These are phyloP conservation scores for Protobothrops mucrosquamatus DNA, from an alignment of 2,113 vertebrate genomes.

Conservation along the genomic window DNA sequence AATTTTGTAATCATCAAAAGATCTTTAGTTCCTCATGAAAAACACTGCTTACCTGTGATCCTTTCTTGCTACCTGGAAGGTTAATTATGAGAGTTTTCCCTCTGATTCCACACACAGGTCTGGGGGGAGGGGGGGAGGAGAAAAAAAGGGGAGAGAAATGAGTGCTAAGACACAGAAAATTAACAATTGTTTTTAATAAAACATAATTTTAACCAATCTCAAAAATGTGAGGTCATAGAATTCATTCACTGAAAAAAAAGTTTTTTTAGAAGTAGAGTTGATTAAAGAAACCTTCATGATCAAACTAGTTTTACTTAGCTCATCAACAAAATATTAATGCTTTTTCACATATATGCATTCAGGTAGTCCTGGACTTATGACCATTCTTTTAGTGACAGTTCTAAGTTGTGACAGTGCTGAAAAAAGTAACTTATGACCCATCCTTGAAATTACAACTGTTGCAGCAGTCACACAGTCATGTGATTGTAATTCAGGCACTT, in stretches of 20 bases:
- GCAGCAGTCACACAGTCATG: not conserved
- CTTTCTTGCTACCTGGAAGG: constrained; percentile 99
- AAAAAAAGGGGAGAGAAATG: constrained; percentile 57
- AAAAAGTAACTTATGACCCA: not conserved
- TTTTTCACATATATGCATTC: not conserved
- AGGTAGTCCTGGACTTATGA: not conserved
- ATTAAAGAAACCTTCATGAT: not conserved
- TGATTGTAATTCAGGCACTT: not conserved
- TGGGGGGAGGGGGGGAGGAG: constrained; percentile 66
- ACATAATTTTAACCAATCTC: not conserved
- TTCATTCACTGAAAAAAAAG: not conserved
- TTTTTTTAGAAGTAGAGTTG: not conserved
- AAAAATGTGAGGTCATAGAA: not conserved
- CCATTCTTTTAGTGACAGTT: not conserved
- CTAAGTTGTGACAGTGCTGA: not conserved
- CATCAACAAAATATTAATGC: not conserved
- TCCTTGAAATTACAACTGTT: not conserved
- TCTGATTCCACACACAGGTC: constrained; percentile 97
- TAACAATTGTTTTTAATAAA: not conserved
- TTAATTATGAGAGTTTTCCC: constrained; percentile 99
- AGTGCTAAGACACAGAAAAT: constrained; percentile 30
- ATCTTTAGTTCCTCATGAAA: not conserved
- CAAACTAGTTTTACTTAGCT: not conserved
- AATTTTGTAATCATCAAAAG: not conserved
- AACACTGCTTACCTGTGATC: constrained; percentile 88